Evolutionary conservation across 64 coral and sea anemone species (phyloP), one percentile per base, ranked within the genome.

Genomic region (Stichodactyla mertensii): DNA sequence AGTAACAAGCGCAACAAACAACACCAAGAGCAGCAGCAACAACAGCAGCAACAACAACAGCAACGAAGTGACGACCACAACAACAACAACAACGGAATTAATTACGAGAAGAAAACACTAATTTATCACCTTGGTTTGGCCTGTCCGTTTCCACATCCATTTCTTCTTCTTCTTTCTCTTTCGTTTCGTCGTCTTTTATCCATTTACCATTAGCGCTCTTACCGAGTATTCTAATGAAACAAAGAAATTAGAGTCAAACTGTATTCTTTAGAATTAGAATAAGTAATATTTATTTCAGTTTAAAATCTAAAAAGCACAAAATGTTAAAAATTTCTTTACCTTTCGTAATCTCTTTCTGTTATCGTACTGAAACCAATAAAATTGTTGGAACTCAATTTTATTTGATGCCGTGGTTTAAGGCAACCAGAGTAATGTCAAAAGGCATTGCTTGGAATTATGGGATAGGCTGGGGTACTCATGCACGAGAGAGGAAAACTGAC

Each of bases 321-420:
- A 60, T 15, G 8, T 15, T 12, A 12, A 60, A 60, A 60, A 88
- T n/a, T 26, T 88, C 22, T 77, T 82, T 88, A 95, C 94, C 84
- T 89, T 83, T 92, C 87, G 60, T 92, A 89, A 1, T 89, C 94
- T 85, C 87, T 86, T 56, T 95, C 94, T 64, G 90, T 90, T 79
- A 92, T 66, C 4, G 84, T 55, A 51, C 94, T 95, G 52, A 16
- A 2, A 55, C 54, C 52, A 27, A 83, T 79, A 84, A 16, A 71
- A 58, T 78, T 15, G 59, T 74, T 28, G 27, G 71, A 82, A 56
- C 24, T 22, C 26, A 60, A 19, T 45, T 2, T 2, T 45, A 45
- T 45, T 45, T 45, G 36, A 45, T 45, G 36, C 1, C 36, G 36
- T 45, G 36, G 36, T 45, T 45, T 45, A 45, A 45, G 3, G 36